These are phyloP conservation scores for Amphipoea oculea DNA, from an alignment of 2,888 invertebrate species.

Conservation along the genomic window DNA sequence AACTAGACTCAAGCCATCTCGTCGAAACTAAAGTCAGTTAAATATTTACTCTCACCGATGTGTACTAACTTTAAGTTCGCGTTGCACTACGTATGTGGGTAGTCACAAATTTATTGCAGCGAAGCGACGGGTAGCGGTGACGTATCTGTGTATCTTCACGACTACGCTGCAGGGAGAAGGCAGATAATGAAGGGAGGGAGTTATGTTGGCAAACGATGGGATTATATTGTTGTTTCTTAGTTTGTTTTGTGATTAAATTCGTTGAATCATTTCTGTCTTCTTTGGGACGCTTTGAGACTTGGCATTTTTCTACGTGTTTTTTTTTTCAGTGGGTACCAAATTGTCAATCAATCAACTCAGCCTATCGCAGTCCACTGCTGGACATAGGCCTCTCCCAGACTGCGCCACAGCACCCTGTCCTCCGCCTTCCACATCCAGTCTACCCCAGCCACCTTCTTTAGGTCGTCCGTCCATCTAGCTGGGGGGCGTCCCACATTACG, in stretches of 20 bases:
- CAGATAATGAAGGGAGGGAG: constrained; percentile 17
- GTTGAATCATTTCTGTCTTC: not conserved
- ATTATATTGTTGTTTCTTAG: not conserved
- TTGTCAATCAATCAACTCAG: too few relatives aligned
- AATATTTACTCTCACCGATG: constrained; percentile 34
- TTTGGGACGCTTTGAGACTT: not conserved
- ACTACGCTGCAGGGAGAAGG: not conserved
- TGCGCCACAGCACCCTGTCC: too few relatives aligned
- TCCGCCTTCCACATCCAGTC: too few relatives aligned
- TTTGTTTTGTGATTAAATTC: constrained; percentile 3
- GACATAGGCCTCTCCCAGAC: too few relatives aligned
- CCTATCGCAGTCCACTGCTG: too few relatives aligned
- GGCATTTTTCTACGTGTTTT: not conserved
- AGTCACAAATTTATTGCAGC: constrained; percentile 48
- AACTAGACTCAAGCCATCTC: not conserved
- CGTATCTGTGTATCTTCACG: constrained; percentile 36
- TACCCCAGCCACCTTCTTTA: too few relatives aligned
- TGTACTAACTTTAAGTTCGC: constrained; percentile 34
- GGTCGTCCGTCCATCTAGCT: too few relatives aligned
- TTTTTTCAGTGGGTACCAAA: not conserved
- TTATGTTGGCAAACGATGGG: not conserved
- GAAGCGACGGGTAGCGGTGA: constrained; percentile 19
- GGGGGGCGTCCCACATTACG: too few relatives aligned
- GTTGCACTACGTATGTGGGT: constrained; percentile 23
- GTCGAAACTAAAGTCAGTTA: constrained; percentile 18